Percentiles rank a stretch among this genome's conserved stretches.
Conservation (phyloP, 2,888 invertebrate genomes). For the Sinodicranocentrus sp. region DNA sequence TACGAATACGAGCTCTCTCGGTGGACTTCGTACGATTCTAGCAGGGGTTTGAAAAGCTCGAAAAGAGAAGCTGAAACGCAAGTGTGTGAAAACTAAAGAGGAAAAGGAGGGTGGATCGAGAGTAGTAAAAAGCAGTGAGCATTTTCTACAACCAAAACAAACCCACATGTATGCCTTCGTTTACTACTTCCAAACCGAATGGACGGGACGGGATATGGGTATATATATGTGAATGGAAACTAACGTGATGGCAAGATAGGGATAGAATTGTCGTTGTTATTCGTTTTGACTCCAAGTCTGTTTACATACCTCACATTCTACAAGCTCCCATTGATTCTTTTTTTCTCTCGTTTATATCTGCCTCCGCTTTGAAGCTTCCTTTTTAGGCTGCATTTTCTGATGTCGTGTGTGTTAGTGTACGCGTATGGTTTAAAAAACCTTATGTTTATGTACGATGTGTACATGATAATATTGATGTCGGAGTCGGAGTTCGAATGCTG, state of each 20-base stretch:
- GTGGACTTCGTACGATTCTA: too few species aligned
- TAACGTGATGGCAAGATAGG: background rate
- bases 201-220: too few species aligned
- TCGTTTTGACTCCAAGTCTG: constrained; percentile 12
- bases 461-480: constrained; percentile 6
- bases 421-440: background rate
- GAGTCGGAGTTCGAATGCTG: constrained; percentile 13
- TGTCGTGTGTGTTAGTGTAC: too few species aligned
- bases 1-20: background rate
- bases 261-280: constrained; percentile 34
- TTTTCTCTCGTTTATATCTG: background rate
- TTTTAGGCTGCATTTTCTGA: constrained; percentile 5
- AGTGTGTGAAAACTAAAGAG: too few species aligned
- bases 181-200: background rate
- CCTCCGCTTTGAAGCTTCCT: constrained; percentile 17
- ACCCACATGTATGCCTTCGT: constrained; percentile 57
- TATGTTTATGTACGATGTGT: background rate
- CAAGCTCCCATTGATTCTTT: constrained; percentile 35
- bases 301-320: constrained; percentile 30
- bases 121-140: constrained; percentile 20
- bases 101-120: too few species aligned
- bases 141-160: constrained; percentile 65
- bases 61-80: background rate
- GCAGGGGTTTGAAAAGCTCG: too few species aligned
- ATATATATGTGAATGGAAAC: background rate